Evolutionary conservation across 2,113 vertebrate genomes (phyloP), one percentile per base, ranked within the genome.

Genomic region (Pyxicephalus adspersus): DNA sequence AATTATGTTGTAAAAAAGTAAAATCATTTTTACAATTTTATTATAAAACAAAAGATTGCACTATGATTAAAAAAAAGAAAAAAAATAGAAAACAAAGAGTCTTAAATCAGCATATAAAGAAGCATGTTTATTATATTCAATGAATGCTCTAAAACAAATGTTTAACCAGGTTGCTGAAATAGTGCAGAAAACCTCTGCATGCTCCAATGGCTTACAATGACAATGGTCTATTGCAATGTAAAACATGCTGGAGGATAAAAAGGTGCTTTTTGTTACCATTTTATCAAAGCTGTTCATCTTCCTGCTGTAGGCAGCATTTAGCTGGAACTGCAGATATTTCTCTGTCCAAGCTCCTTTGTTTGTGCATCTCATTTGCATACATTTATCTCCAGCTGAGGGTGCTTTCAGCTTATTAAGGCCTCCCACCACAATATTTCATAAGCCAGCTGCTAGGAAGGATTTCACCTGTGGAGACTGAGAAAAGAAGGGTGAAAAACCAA

Each of bases 281-380:
- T 95, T 96, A 96, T 96, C 95, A 96, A 96, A 95, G 94, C 94
- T 92, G 94, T 94, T 95, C 95, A 93, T 95, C 95, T 95, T 94
- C 93, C 88, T 95, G 91, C 92, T 92, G 90, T 91, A 92, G 94
- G 93, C 94, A 92, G 90, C 91, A 87, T 93, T 94, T 93, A 92
- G 90, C 91, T 91, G 92, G 90, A 93, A 93, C 90, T 89, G 91
- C 91, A 94, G 92, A 94, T 94, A 94, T 93, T 94, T 94, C 91
- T 93, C 92, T 94, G 93, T 94, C 92, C 93, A 85, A 91, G 91
- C 91, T 91, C 90, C 92, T 93, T 94, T 94, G 92, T 93, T 94
- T 95, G 93, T 95, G 95, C 96, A 98, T 98, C 92, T 97, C 92
- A 98, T 99, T 98, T 98, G 93, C 96, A 98, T 99, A 93, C 91